Conservation (phyloP, 2,888 invertebrate genomes). For the Hedya salicella region DNA sequence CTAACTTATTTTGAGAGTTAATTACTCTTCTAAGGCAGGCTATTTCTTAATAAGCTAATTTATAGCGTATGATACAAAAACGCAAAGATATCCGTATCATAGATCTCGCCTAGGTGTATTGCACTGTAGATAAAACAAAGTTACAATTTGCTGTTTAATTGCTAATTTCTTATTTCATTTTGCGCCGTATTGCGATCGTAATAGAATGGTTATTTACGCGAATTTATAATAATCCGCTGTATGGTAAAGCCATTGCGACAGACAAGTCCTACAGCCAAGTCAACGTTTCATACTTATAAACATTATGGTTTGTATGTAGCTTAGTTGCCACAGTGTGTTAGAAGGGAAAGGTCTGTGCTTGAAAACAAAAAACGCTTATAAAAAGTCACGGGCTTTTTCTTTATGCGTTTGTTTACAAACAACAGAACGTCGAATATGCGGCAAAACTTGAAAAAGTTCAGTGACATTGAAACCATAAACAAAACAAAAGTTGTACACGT, state of each 20-base stretch:
- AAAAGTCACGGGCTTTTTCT: slow-evolving; percentile 22
- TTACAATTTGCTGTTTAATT: slow-evolving; percentile 56
- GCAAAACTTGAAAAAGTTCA: slow-evolving; percentile 24
- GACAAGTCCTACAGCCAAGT: slow-evolving; percentile 64
- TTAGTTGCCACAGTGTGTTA: slow-evolving; percentile 77
- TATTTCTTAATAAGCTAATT: slow-evolving; percentile 34
- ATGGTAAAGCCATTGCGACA: slow-evolving; percentile 69
- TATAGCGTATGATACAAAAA: slow-evolving; percentile 38
- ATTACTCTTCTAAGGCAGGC: slow-evolving; percentile 31
- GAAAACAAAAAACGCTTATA: slow-evolving; percentile 45
- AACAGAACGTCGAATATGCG: slow-evolving; percentile 27
- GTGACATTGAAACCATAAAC: slow-evolving; percentile 34
- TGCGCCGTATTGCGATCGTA: slow-evolving; percentile 47
- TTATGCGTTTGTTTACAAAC: slow-evolving; percentile 39
- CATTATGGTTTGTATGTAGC: slow-evolving; percentile 74
- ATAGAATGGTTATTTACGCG: slow-evolving; percentile 48
- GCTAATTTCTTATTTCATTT: slow-evolving; percentile 49
- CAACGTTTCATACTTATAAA: slow-evolving; percentile 79
- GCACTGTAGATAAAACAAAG: slow-evolving; percentile 63
- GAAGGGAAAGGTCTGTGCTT: slow-evolving; percentile 72
- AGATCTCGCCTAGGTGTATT: slow-evolving; percentile 65
- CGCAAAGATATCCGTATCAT: slow-evolving; percentile 48
- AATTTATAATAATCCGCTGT: slow-evolving; percentile 23
- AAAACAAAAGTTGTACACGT: slow-evolving; percentile 18
- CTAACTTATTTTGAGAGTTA: slow-evolving; percentile 12